Conservation (phyloP, 2,888 invertebrate genomes). For the Rhimphoctona megacephalus region DNA sequence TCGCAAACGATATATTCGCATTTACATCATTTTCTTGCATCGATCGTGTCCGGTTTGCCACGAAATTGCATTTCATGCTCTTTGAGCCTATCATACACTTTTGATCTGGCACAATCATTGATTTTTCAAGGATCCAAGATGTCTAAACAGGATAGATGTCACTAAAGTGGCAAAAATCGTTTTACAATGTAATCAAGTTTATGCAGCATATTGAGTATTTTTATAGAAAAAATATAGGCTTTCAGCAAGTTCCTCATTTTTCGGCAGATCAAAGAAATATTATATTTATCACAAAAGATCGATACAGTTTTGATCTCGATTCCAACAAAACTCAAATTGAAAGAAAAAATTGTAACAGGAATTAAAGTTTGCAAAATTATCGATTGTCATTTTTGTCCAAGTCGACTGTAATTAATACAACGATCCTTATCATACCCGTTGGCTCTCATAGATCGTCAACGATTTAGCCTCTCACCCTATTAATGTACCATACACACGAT, state of each 20-base stretch:
- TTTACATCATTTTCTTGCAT: conserved; percentile 78
- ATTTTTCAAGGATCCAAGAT: too few relatives aligned
- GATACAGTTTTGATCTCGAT: background rate
- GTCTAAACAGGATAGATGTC: too few relatives aligned
- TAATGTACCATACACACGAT: conserved; percentile 19
- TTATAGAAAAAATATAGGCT: background rate
- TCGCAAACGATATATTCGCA: conserved; percentile 63
- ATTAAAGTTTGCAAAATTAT: background rate
- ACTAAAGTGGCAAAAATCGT: too few relatives aligned
- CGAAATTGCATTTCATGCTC: conserved; percentile 12
- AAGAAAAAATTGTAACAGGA: background rate
- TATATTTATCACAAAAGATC: background rate
- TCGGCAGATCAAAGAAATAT: background rate
- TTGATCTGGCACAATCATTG: background rate
- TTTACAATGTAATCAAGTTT: background rate
- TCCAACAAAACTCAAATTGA: too few relatives aligned
- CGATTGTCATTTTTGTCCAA: background rate
- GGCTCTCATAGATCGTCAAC: conserved; percentile 4
- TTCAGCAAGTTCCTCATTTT: background rate
- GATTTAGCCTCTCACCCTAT: conserved; percentile 25
- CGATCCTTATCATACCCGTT: background rate
- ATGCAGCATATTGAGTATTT: background rate
- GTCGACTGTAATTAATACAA: conserved; percentile 5
- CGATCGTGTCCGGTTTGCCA: conserved; percentile 68
- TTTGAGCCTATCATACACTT: background rate